Percentiles rank a stretch among this genome's conserved stretches.
Evolutionary conservation across 1,140 invertebrate species (phyloP).

Genomic region (Amphibalanus amphitrite): DNA sequence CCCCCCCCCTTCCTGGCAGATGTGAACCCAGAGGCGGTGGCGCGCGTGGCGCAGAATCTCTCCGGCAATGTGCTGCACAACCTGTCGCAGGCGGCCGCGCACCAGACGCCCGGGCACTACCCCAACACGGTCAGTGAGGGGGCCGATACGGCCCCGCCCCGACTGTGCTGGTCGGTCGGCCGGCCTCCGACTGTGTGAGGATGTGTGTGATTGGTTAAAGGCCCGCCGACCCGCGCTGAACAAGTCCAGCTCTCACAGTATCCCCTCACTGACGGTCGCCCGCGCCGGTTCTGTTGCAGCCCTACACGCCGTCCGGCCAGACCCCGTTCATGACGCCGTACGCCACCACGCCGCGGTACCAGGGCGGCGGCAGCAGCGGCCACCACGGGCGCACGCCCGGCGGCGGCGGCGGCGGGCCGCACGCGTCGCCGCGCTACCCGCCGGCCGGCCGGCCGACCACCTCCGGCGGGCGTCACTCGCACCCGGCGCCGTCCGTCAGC

Average conservation of each 20-base stretch:
- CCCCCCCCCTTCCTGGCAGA: too few species aligned
- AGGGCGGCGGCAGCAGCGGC: slow-evolving; percentile 14
- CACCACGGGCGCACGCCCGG: slow-evolving; percentile 10
- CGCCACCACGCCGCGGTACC: slow-evolving; percentile 22
- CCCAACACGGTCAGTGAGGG: neutral
- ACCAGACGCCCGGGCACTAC: slow-evolving; percentile 19
- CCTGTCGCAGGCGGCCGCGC: slow-evolving; percentile 36
- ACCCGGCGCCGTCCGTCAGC: slow-evolving; percentile 11
- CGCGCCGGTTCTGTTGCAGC: too few species aligned
- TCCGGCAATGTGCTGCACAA: slow-evolving; percentile 53
- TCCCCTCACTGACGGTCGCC: too few species aligned
- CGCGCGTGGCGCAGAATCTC: slow-evolving; percentile 29
- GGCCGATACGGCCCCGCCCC: neutral
- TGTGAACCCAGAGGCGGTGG: slow-evolving; percentile 8
- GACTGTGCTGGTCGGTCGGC: too few species aligned
- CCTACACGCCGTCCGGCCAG: slow-evolving; percentile 74
- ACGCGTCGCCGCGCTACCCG: slow-evolving; percentile 9
- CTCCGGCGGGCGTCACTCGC: slow-evolving; percentile 6
- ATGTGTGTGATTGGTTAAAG: neutral
- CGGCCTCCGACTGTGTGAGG: neutral
- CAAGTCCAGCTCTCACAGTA: too few species aligned
- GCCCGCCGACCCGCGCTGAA: too few species aligned
- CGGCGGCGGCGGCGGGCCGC: slow-evolving; percentile 6
- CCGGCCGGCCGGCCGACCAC: neutral
- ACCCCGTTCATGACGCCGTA: slow-evolving; percentile 82